Conservation (phyloP, 2,113 vertebrate species). For the Phylloscopus whistleri region DNA sequence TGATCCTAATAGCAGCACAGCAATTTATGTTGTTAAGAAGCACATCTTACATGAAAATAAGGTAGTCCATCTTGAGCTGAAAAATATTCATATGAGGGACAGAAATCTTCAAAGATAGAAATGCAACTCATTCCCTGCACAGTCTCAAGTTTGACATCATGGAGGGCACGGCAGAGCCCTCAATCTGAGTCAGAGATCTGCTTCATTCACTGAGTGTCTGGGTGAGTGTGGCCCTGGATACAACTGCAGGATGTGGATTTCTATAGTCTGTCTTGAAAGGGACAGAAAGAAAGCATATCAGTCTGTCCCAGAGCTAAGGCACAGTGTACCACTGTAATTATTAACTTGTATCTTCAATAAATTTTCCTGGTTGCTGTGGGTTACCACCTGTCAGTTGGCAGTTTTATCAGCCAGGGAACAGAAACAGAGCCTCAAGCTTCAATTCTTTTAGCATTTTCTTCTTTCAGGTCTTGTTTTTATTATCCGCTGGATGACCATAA, state of each 20-base stretch:
- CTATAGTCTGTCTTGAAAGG: background rate
- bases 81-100: background rate
- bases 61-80: background rate
- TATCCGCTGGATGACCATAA: background rate
- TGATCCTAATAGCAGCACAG: background rate
- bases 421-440: background rate
- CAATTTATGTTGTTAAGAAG: background rate
- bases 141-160: background rate
- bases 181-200: background rate
- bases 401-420: background rate
- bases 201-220: background rate
- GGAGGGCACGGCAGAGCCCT: background rate
- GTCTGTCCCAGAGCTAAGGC: background rate
- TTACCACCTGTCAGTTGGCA: background rate
- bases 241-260: background rate
- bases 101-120: background rate
- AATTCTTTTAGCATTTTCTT: background rate
- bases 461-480: constrained; percentile 3
- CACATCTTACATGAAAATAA: background rate
- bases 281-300: background rate
- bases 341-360: background rate
- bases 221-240: background rate
- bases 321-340: background rate
- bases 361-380: background rate
- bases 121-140: background rate